Percentiles rank a stretch among this genome's conserved stretches.
Conservation (phyloP, 2,113 vertebrate species). For the Podarcis muralis region DNA sequence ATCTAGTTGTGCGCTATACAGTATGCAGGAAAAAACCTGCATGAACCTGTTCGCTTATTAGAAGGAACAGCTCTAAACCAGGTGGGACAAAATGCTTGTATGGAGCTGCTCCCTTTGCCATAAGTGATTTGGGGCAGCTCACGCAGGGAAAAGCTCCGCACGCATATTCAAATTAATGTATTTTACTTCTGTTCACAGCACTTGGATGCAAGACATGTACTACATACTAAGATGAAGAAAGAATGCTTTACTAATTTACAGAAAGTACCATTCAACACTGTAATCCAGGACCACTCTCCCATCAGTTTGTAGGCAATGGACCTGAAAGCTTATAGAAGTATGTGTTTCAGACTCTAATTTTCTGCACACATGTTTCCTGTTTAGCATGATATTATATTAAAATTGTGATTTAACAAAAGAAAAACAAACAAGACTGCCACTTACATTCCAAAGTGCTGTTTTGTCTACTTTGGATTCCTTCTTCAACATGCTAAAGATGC, state of each 20-base stretch:
- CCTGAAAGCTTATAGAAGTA: slow-evolving; percentile 32
- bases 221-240: neutral
- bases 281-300: slow-evolving; percentile 2
- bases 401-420: slow-evolving; percentile 12
- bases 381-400: slow-evolving; percentile 24
- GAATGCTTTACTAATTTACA: neutral
- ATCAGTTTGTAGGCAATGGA: slow-evolving; percentile 19
- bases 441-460: slow-evolving; percentile 29
- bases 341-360: slow-evolving; percentile 37
- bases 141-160: neutral
- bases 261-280: neutral
- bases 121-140: neutral
- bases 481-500: slow-evolving; percentile 27
- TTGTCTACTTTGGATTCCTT: slow-evolving; percentile 57
- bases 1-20: too few relatives aligned
- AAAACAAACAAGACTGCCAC: neutral
- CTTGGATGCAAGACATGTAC: neutral
- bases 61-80: neutral
- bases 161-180: neutral
- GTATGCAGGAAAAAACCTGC: neutral
- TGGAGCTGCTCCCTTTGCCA: neutral
- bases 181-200: neutral
- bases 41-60: neutral
- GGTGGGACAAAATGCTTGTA: neutral
- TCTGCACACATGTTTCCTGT: slow-evolving; percentile 18